phyloP scores from a whole-genome alignment of 2,888 invertebrate species.

The Epistrophe grossulariae region DNA sequence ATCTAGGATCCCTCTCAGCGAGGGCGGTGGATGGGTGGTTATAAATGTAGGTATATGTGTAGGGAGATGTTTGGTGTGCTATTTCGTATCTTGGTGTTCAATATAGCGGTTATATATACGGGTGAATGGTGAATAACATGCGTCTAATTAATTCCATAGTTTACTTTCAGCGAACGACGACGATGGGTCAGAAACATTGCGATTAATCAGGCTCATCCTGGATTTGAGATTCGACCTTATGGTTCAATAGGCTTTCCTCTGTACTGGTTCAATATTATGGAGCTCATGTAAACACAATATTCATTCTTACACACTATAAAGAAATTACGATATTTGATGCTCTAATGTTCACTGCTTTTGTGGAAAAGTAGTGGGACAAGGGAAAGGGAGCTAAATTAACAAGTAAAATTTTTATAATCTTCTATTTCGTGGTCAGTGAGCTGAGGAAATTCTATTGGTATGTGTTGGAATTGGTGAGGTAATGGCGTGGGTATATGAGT shows the following conservation, averaged over 20 bases:
- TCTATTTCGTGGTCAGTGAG: no score
- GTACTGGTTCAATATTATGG: background rate
- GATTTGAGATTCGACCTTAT: constrained; percentile 69
- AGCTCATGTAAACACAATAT: background rate
- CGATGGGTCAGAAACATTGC: constrained; percentile 68
- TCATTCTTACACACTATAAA: background rate
- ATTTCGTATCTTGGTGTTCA: constrained; percentile 63
- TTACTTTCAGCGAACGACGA: constrained; percentile 74
- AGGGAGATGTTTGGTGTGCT: constrained; percentile 13
- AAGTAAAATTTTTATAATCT: no score
- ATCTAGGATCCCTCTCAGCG: background rate
- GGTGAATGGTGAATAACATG: constrained; percentile 76
- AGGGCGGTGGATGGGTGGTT: background rate
- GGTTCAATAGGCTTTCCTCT: constrained; percentile 47
- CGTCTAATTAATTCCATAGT: constrained; percentile 78
- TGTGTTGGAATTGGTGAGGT: no score
- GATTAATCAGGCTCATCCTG: constrained; percentile 76
- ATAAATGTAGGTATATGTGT: background rate
- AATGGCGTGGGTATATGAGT: no score
- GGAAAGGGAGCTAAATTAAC: no score
- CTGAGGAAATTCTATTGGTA: no score
- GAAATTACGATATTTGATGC: background rate
- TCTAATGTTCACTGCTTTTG: background rate
- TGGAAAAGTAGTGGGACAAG: background rate
- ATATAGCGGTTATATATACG: constrained; percentile 55